A percentile compares a stretch with the other conserved stretches of the same genome.
phyloP scores from a whole-genome alignment of 2,888 invertebrate genomes.

The Lasioglossum marginatum region DNA sequence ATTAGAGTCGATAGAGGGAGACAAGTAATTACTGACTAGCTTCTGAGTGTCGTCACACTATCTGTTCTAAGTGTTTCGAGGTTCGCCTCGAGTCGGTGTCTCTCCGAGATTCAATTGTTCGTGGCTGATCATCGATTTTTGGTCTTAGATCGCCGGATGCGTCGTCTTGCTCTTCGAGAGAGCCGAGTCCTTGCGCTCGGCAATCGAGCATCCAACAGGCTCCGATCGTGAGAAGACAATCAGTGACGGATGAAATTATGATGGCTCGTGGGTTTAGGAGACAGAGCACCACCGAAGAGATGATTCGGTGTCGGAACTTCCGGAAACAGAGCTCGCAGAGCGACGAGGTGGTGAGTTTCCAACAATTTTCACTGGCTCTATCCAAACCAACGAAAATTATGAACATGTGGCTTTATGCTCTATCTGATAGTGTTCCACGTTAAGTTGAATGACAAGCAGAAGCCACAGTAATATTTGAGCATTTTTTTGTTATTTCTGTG shows the following conservation, averaged over 20 bases:
- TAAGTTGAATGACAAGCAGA: background rate
- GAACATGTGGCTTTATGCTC: background rate
- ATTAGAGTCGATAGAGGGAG: background rate
- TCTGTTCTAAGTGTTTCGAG: conserved; percentile 4
- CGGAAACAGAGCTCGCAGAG: conserved; percentile 96
- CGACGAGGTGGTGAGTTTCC: conserved; percentile 87
- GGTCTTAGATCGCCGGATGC: conserved; percentile 85
- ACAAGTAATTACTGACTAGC: background rate
- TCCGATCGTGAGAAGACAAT: conserved; percentile 93
- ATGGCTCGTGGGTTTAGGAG: conserved; percentile 95
- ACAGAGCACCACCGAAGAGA: conserved; percentile 96
- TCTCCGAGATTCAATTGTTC: no score
- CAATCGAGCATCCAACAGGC: conserved; percentile 83
- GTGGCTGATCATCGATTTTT: background rate
- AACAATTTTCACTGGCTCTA: background rate
- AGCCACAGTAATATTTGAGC: background rate
- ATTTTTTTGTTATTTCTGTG: background rate
- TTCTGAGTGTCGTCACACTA: background rate
- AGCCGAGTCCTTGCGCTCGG: conserved; percentile 92
- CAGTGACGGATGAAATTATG: conserved; percentile 96
- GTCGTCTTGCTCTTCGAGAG: conserved; percentile 92
- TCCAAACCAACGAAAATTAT: background rate
- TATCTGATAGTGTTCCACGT: background rate
- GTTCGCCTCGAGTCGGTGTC: background rate
- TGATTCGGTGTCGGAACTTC: conserved; percentile 96